Percentiles rank a stretch among this genome's conserved stretches.
Evolutionary conservation across 2,888 invertebrate genomes (phyloP).

Genomic region (Hypena proboscidalis): DNA sequence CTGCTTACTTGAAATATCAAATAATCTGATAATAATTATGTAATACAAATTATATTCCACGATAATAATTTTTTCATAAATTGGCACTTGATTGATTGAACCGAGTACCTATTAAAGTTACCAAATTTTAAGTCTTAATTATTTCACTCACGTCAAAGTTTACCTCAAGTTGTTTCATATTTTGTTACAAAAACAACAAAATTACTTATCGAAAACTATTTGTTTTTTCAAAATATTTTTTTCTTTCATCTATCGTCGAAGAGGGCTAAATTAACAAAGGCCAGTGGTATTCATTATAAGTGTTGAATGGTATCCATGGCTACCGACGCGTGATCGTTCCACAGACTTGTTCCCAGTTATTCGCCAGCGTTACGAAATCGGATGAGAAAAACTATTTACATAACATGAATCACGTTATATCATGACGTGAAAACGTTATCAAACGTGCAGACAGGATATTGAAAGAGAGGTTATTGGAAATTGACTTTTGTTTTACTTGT

Average conservation of each 20-base stretch:
- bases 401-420: constrained; percentile 47
- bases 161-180: too few species aligned
- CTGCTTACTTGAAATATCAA: too few species aligned
- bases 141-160: too few species aligned
- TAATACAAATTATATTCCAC: too few species aligned
- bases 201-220: not conserved
- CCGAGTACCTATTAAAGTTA: not conserved
- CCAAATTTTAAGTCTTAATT: too few species aligned
- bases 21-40: too few species aligned
- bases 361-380: constrained; percentile 67
- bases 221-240: not conserved
- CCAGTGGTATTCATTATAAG: constrained; percentile 33
- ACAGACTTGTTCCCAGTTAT: constrained; percentile 62
- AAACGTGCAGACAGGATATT: constrained; percentile 13
- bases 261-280: constrained; percentile 25
- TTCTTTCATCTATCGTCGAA: constrained; percentile 13
- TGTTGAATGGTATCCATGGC: constrained; percentile 50
- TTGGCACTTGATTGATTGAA: too few species aligned
- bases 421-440: constrained; percentile 19
- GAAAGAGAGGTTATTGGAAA: too few species aligned
- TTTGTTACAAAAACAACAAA: too few species aligned
- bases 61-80: not conserved
- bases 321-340: constrained; percentile 74
- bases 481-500: too few species aligned
- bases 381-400: constrained; percentile 68